These are phyloP conservation scores for Neoscelio sp. DNA, from an alignment of 2,888 invertebrate species.

Conservation along the genomic window DNA sequence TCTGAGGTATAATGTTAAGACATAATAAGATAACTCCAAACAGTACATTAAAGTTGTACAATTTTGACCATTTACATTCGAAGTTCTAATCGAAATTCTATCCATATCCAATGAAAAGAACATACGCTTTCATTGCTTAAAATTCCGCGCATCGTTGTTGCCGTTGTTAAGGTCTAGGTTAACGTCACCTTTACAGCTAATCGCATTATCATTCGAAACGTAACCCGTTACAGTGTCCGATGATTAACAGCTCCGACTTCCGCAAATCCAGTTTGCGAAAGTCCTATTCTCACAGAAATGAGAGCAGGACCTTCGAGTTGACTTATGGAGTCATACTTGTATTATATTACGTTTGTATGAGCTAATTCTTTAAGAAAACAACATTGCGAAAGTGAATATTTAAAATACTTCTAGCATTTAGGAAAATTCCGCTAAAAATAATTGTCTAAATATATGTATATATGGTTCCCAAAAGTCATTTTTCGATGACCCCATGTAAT, in stretches of 20 bases:
- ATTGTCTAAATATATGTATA: too few species aligned
- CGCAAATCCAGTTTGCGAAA: constrained; percentile 62
- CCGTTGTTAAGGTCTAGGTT: constrained; percentile 59
- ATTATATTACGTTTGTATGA: constrained; percentile 26
- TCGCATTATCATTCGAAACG: constrained; percentile 63
- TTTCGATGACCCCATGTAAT: too few species aligned
- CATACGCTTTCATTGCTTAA: constrained; percentile 48
- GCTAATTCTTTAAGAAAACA: constrained; percentile 18
- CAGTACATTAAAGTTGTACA: too few species aligned
- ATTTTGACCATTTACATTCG: too few species aligned
- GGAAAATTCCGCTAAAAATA: neutral
- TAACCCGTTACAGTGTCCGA: constrained; percentile 45
- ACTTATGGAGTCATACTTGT: constrained; percentile 25
- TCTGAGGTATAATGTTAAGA: too few species aligned
- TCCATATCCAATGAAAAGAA: too few species aligned
- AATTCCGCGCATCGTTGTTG: constrained; percentile 51
- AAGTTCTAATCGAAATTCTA: too few species aligned
- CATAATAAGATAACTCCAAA: too few species aligned
- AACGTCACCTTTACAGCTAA: constrained; percentile 52
- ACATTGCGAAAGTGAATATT: constrained; percentile 23
- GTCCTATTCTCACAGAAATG: constrained; percentile 54
- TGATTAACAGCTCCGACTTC: constrained; percentile 52
- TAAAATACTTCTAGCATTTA: neutral
- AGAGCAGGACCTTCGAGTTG: constrained; percentile 58
- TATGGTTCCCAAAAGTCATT: too few species aligned